Evolutionary conservation across 2,797 vertebrate genomes (phyloP).

Genomic region (Heliangelus exortis): DNA sequence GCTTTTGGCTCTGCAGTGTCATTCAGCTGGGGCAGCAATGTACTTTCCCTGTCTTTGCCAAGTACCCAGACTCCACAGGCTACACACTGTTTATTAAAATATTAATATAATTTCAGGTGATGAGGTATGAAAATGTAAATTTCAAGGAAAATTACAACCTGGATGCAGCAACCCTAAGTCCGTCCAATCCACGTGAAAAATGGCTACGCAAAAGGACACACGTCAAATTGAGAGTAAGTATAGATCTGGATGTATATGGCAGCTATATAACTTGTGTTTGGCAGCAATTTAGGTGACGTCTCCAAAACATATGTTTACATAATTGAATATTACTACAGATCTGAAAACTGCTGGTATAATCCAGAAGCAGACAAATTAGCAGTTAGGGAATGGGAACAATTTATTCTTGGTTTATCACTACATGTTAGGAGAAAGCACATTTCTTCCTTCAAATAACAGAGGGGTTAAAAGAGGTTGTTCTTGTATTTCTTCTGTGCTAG

Average conservation of each 20-base stretch:
- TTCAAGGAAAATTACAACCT: constrained; percentile 84
- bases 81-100: not conserved
- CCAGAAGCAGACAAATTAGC: not conserved
- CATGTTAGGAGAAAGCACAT: not conserved
- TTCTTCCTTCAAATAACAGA: not conserved
- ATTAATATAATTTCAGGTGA: constrained; percentile 84
- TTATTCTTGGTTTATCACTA: not conserved
- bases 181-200: constrained; percentile 91
- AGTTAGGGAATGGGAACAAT: not conserved
- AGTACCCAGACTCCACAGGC: not conserved
- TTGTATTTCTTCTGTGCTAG: not conserved
- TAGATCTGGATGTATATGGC: not conserved
- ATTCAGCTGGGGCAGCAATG: not conserved
- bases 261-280: not conserved
- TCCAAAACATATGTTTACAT: not conserved
- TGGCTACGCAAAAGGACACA: constrained; percentile 96
- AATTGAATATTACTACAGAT: not conserved
- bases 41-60: not conserved
- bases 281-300: not conserved
- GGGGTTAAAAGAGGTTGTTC: not conserved
- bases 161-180: constrained; percentile 85
- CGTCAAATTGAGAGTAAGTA: constrained; percentile 92
- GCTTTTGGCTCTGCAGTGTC: not conserved
- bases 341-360: not conserved
- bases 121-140: constrained; percentile 89